Conservation (phyloP, 2,797 vertebrate genomes). For the Rhinichthys osculus region DNA sequence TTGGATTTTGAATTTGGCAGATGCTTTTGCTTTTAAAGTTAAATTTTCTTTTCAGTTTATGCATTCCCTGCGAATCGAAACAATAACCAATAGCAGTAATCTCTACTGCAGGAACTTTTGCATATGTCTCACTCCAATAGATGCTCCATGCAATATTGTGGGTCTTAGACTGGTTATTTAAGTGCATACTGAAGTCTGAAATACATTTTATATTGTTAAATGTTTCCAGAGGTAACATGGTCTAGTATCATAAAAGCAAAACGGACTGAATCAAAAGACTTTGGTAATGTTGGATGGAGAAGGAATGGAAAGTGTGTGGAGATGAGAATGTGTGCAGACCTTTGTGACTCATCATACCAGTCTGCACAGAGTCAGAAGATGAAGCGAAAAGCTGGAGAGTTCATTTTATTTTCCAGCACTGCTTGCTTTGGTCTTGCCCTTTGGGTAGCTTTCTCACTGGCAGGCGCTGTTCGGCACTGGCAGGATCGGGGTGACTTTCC, state of each 20-base stretch:
- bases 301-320: slow-evolving; percentile 16
- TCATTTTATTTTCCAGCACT: slow-evolving; percentile 2
- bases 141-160: neutral
- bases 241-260: slow-evolving; percentile 18
- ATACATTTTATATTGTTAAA: neutral
- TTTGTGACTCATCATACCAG: slow-evolving; percentile 35
- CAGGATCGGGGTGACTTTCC: slow-evolving; percentile 71
- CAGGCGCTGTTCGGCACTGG: slow-evolving; percentile 2
- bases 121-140: neutral
- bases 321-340: slow-evolving; percentile 8
- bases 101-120: neutral
- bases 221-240: neutral
- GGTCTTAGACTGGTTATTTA: neutral
- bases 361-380: slow-evolving; percentile 13
- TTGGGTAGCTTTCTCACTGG: slow-evolving; percentile 32
- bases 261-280: neutral
- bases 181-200: neutral
- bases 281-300: slow-evolving; percentile 1
- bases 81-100: neutral
- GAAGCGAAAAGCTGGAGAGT: slow-evolving; percentile 29
- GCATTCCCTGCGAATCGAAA: neutral
- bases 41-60: neutral
- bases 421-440: slow-evolving; percentile 8
- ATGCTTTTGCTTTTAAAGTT: neutral
- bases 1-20: neutral